Percentiles rank a stretch among this genome's conserved stretches.
Conservation (phyloP, 2,797 vertebrate species). For the Lacerta viridis region DNA sequence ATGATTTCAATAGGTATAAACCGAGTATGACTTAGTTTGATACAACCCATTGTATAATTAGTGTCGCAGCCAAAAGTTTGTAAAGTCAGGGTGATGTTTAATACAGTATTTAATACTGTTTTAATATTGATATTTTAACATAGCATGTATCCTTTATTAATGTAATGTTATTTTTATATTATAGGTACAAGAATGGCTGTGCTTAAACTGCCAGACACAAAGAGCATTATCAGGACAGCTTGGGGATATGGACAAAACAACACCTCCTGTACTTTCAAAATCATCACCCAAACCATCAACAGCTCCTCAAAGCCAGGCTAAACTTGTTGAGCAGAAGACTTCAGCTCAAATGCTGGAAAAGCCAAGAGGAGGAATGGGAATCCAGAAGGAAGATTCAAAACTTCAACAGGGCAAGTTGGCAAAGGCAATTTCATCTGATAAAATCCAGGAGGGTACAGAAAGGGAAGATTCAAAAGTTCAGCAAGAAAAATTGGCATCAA, state of each 20-base stretch:
- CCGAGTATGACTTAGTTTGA: not conserved
- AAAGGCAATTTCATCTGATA: slow-evolving; percentile 73
- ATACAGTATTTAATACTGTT: not conserved
- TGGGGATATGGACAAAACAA: slow-evolving; percentile 84
- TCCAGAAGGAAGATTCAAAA: slow-evolving; percentile 72
- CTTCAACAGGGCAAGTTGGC: slow-evolving; percentile 63
- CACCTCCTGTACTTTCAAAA: slow-evolving; percentile 69
- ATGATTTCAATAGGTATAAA: not conserved
- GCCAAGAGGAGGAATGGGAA: slow-evolving; percentile 61
- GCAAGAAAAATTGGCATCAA: slow-evolving; percentile 65
- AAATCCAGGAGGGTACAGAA: slow-evolving; percentile 59
- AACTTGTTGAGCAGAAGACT: slow-evolving; percentile 74
- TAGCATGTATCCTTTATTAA: slow-evolving; percentile 49
- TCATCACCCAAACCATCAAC: slow-evolving; percentile 67
- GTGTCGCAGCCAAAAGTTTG: not conserved
- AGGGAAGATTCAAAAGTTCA: slow-evolving; percentile 67
- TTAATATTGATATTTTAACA: not conserved
- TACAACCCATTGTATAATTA: not conserved
- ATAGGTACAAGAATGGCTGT: slow-evolving; percentile 96
- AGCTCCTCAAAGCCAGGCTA: slow-evolving; percentile 63
- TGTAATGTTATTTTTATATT: slow-evolving; percentile 66
- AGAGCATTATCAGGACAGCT: slow-evolving; percentile 92
- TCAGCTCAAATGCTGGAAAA: slow-evolving; percentile 67
- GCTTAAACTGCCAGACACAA: slow-evolving; percentile 96
- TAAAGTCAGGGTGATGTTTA: not conserved